Evolutionary conservation across 2,888 invertebrate species (phyloP).

Genomic region (Agelastica alni): DNA sequence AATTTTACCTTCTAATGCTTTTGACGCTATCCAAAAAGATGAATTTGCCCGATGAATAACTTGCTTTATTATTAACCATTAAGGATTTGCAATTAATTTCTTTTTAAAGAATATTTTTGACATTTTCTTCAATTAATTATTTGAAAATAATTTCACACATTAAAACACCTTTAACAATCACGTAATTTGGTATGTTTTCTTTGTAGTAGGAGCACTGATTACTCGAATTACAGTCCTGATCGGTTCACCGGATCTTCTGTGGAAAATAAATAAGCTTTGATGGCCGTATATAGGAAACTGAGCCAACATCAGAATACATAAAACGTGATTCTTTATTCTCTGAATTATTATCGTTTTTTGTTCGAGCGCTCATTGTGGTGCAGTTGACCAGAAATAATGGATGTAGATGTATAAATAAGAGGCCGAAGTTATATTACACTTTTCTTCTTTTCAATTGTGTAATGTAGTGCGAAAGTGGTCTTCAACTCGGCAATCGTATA

Average conservation of each 20-base stretch:
- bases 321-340: conserved; percentile 43
- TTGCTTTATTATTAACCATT: no score
- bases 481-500: conserved; percentile 10
- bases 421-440: conserved; percentile 16
- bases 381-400: conserved; percentile 37
- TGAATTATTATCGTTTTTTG: conserved; percentile 46
- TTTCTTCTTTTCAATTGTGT: conserved; percentile 14
- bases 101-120: no score
- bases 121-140: no score
- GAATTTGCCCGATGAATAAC: no score
- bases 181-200: no score
- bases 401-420: conserved; percentile 38
- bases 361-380: conserved; percentile 30
- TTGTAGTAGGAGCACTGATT: background rate
- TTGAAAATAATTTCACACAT: no score
- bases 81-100: no score
- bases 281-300: conserved; percentile 51
- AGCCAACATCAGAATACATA: conserved; percentile 50
- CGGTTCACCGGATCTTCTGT: conserved; percentile 48
- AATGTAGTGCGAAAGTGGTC: conserved; percentile 23
- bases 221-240: background rate
- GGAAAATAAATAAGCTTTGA: conserved; percentile 56
- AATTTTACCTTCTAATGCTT: no score
- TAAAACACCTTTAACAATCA: no score
- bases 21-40: no score